Conservation (phyloP, 2,888 invertebrate genomes). For the Smittia aterrima region DNA sequence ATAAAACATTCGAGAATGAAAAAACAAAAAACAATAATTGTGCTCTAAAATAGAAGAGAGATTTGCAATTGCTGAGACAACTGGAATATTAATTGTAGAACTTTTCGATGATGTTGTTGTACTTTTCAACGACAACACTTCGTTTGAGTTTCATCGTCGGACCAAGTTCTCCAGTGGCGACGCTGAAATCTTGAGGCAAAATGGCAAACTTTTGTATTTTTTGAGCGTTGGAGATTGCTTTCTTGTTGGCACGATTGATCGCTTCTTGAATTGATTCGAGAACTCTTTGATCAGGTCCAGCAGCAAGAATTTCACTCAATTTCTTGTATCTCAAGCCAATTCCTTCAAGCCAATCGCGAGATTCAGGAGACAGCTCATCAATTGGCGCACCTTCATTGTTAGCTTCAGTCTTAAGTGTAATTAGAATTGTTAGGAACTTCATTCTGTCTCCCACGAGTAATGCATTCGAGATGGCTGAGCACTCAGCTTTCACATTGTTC, state of each 20-base stretch:
- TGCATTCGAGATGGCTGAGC: slow-evolving; percentile 76
- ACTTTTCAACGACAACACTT: slow-evolving; percentile 72
- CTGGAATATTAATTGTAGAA: slow-evolving; percentile 61
- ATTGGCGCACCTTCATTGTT: slow-evolving; percentile 68
- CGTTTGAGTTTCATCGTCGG: slow-evolving; percentile 86
- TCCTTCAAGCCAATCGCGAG: slow-evolving; percentile 68
- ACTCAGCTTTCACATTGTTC: slow-evolving; percentile 70
- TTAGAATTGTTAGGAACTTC: slow-evolving; percentile 80
- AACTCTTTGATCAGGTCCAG: slow-evolving; percentile 59
- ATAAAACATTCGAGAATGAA: too few relatives aligned
- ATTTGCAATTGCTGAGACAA: background rate
- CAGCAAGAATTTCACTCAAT: slow-evolving; percentile 66
- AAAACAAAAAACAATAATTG: too few relatives aligned
- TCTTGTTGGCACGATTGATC: slow-evolving; percentile 14
- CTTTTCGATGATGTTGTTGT: slow-evolving; percentile 72
- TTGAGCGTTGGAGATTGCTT: slow-evolving; percentile 79
- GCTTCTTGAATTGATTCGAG: slow-evolving; percentile 16
- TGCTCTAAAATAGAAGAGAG: too few relatives aligned
- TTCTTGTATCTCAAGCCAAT: slow-evolving; percentile 64
- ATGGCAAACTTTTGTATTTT: slow-evolving; percentile 86
- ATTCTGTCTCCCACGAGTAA: slow-evolving; percentile 83
- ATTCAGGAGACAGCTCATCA: slow-evolving; percentile 65
- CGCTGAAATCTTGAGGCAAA: slow-evolving; percentile 80
- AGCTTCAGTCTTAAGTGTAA: slow-evolving; percentile 80
- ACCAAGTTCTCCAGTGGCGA: slow-evolving; percentile 82